These are phyloP conservation scores for Syrphus vitripennis DNA, from an alignment of 2,888 invertebrate genomes.

Conservation along the genomic window DNA sequence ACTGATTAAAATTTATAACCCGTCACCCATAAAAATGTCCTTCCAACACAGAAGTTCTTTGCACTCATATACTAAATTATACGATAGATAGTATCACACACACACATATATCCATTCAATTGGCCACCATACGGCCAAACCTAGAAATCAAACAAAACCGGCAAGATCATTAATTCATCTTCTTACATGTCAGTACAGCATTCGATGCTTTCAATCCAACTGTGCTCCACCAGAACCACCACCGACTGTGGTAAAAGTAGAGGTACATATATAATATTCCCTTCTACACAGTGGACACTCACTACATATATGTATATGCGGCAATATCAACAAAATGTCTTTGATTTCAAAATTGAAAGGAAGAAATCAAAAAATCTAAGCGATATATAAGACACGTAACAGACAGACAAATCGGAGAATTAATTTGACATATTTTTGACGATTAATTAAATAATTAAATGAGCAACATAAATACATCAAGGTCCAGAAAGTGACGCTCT, in stretches of 20 bases:
- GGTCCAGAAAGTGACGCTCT: slow-evolving; percentile 23
- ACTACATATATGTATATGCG: slow-evolving; percentile 5
- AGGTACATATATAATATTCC: background rate
- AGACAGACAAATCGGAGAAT: slow-evolving; percentile 69
- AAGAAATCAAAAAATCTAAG: slow-evolving; percentile 52
- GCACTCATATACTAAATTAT: slow-evolving; percentile 9
- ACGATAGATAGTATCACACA: slow-evolving; percentile 23
- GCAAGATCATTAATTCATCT: slow-evolving; percentile 71
- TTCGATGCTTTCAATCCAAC: slow-evolving; percentile 49
- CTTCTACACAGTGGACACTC: slow-evolving; percentile 12
- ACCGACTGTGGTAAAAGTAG: background rate
- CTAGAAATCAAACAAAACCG: slow-evolving; percentile 70
- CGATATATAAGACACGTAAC: slow-evolving; percentile 65
- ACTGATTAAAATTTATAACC: slow-evolving; percentile 59
- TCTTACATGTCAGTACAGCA: slow-evolving; percentile 62
- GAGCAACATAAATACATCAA: slow-evolving; percentile 67
- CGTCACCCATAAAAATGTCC: slow-evolving; percentile 11
- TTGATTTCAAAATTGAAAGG: slow-evolving; percentile 56
- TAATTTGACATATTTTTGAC: slow-evolving; percentile 71
- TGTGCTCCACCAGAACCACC: slow-evolving; percentile 19
- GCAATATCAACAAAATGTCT: slow-evolving; percentile 57
- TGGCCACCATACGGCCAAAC: slow-evolving; percentile 52
- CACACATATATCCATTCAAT: slow-evolving; percentile 5
- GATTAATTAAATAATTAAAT: slow-evolving; percentile 71
- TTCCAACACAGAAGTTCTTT: slow-evolving; percentile 22